phyloP scores from a whole-genome alignment of 2,797 vertebrate species.

The Rachycentron canadum region DNA sequence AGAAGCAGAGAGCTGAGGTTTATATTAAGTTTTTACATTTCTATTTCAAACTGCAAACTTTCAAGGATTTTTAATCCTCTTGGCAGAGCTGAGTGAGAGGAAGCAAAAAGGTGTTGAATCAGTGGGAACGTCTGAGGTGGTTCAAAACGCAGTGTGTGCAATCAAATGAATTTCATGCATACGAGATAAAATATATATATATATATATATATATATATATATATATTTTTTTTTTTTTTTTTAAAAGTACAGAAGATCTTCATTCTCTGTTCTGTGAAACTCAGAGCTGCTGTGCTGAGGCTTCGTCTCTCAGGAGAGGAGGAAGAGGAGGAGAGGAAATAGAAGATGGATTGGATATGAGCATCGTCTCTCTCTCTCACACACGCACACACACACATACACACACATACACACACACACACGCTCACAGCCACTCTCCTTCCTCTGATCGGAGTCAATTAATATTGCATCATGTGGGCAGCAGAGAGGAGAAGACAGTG shows the following conservation, averaged over 20 bases:
- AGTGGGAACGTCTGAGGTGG: neutral
- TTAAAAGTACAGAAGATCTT: neutral
- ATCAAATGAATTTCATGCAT: neutral
- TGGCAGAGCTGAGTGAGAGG: too few relatives aligned
- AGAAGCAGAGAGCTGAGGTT: neutral
- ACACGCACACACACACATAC: conserved; percentile 4
- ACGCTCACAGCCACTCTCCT: neutral
- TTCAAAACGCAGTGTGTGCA: neutral
- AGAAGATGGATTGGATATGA: conserved; percentile 33
- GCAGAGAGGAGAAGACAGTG: conserved; percentile 42
- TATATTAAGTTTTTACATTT: neutral
- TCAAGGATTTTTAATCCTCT: neutral
- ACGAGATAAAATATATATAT: neutral
- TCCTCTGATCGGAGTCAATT: conserved; percentile 45
- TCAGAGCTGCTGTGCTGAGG: neutral
- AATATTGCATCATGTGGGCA: conserved; percentile 62
- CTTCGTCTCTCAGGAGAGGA: conserved; percentile 15
- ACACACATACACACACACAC: conserved; percentile 26
- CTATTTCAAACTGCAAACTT: neutral
- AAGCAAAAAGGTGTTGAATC: neutral
- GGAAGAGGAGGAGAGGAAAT: conserved; percentile 1
- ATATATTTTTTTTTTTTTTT: too few relatives aligned
- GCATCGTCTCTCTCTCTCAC: neutral
- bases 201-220: too few relatives aligned
- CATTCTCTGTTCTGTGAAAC: neutral